Evolutionary conservation across 2,888 invertebrate species (phyloP).

Genomic region (Luperina nickerlii): DNA sequence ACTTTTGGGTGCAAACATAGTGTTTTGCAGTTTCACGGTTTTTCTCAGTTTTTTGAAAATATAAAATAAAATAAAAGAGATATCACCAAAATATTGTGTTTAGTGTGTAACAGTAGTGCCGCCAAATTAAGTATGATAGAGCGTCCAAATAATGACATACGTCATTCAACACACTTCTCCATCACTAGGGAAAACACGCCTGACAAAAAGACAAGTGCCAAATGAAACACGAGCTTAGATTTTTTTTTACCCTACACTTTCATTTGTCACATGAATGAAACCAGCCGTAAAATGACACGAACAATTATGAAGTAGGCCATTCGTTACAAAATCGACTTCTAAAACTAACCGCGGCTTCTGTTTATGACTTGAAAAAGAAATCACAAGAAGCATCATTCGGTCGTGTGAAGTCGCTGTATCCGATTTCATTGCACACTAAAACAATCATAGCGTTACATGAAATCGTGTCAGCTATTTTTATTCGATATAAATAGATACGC

Average conservation of each 20-base stretch:
- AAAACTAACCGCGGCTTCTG: conserved; percentile 52
- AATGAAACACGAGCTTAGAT: not conserved
- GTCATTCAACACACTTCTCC: not conserved
- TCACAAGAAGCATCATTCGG: conserved; percentile 62
- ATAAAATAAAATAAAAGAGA: too few species aligned
- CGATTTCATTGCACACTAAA: conserved; percentile 70
- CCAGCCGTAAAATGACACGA: conserved; percentile 38
- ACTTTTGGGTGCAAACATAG: not conserved
- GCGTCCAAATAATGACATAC: too few species aligned
- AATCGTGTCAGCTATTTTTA: conserved; percentile 73
- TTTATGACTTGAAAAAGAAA: conserved; percentile 54
- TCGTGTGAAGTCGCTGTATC: conserved; percentile 58
- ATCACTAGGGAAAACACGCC: not conserved
- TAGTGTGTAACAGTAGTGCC: too few species aligned
- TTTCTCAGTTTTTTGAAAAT: too few species aligned
- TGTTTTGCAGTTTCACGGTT: not conserved
- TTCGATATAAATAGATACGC: conserved; percentile 46
- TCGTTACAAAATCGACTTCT: conserved; percentile 51
- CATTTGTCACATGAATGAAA: conserved; percentile 25
- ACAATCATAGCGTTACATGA: conserved; percentile 69
- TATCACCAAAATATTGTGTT: too few species aligned
- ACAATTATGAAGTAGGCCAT: conserved; percentile 52
- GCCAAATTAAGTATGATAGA: too few species aligned
- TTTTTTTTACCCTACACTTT: not conserved
- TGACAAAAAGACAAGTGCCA: not conserved